Percentiles rank a stretch among this genome's conserved stretches.
Conservation (phyloP, 1,140 invertebrate genomes). For the Hycleus phaleratus region DNA sequence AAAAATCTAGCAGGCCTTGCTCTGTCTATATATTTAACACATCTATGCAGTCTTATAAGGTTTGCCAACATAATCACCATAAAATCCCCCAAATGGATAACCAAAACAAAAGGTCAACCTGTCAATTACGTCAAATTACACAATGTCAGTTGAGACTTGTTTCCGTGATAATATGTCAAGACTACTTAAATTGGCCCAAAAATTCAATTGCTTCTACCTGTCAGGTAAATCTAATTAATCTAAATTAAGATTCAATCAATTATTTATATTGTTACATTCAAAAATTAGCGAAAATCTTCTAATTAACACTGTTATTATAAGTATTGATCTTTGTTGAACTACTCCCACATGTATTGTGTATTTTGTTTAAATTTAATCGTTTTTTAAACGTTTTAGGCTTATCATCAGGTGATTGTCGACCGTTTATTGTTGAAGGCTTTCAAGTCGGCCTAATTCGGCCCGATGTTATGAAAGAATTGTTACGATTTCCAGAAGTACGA, state of each 20-base stretch:
- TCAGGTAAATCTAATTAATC: conserved; percentile 52
- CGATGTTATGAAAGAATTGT: conserved; percentile 70
- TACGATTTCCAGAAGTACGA: conserved; percentile 71
- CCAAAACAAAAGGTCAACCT: no score
- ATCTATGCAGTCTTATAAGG: no score
- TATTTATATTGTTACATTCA: conserved; percentile 17
- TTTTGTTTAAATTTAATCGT: background rate
- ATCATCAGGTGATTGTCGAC: conserved; percentile 61
- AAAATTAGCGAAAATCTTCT: conserved; percentile 13
- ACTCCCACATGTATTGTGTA: conserved; percentile 10
- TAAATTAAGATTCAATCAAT: background rate
- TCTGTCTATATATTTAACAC: no score
- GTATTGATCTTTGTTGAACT: conserved; percentile 25
- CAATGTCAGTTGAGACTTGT: conserved; percentile 20
- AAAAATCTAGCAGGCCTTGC: no score
- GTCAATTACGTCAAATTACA: no score
- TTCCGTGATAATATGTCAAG: conserved; percentile 46
- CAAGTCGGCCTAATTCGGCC: conserved; percentile 81
- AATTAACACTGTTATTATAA: conserved; percentile 2
- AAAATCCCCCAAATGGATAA: no score
- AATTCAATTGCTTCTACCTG: conserved; percentile 81
- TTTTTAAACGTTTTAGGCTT: conserved; percentile 23
- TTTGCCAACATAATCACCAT: no score
- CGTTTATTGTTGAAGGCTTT: conserved; percentile 77
- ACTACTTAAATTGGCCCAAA: conserved; percentile 67